These are phyloP conservation scores for Thomomys bottae DNA, from an alignment of 2,113 vertebrate species.

Conservation along the genomic window DNA sequence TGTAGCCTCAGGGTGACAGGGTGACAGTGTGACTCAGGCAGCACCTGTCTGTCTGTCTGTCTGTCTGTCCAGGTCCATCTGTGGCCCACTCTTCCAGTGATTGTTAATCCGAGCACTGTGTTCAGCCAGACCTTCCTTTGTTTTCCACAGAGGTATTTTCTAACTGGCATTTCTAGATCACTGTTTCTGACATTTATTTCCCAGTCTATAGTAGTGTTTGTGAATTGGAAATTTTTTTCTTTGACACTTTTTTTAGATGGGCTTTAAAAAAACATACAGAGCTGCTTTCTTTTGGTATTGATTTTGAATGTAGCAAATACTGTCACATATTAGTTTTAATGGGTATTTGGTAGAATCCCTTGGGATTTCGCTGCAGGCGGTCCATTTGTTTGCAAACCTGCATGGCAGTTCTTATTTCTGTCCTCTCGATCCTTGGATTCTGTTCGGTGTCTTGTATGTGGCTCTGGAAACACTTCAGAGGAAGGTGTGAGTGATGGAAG, in stretches of 20 bases:
- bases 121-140: not conserved
- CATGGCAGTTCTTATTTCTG: not conserved
- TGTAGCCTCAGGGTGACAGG: no score
- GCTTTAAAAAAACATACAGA: not conserved
- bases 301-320: not conserved
- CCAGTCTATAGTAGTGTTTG: not conserved
- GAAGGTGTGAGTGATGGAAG: rapidly evolving
- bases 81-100: no score
- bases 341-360: not conserved
- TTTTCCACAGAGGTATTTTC: not conserved
- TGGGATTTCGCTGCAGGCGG: not conserved
- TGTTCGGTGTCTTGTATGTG: not conserved
- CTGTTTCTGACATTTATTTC: not conserved
- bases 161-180: not conserved
- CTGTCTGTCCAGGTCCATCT: no score
- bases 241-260: not conserved
- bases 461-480: not conserved
- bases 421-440: not conserved
- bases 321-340: not conserved
- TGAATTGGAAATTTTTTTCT: not conserved
- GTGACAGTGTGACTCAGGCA: no score
- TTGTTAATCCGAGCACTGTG: no score
- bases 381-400: no score
- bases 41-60: no score
- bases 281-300: not conserved